phyloP scores from a whole-genome alignment of 2,113 vertebrate species.

The Crotalus horridus region DNA sequence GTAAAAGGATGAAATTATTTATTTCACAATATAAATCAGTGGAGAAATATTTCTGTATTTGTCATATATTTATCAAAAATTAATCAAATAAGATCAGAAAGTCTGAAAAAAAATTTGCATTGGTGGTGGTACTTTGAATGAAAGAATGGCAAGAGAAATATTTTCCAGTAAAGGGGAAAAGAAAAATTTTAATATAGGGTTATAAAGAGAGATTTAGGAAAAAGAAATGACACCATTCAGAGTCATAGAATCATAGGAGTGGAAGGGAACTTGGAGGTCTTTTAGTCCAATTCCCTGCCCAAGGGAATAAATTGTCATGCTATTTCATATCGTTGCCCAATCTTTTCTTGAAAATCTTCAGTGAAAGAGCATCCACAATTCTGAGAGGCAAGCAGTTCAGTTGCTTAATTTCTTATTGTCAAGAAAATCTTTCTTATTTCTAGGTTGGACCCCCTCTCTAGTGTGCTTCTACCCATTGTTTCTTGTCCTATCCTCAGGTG shows the following conservation, averaged over 20 bases:
- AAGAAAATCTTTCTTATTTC: neutral
- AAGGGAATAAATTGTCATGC: neutral
- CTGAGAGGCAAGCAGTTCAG: neutral
- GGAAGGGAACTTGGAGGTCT: neutral
- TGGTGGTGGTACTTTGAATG: neutral
- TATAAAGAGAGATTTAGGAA: neutral
- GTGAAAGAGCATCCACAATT: neutral
- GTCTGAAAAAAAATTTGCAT: neutral
- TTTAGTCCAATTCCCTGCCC: neutral
- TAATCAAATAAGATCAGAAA: constrained; percentile 14
- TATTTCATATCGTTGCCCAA: neutral
- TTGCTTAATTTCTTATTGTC: neutral
- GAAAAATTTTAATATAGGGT: neutral
- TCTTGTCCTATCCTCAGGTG: neutral
- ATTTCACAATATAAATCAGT: neutral
- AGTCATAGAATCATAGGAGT: neutral
- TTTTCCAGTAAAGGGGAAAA: neutral
- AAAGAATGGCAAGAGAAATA: neutral
- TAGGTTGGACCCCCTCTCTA: neutral
- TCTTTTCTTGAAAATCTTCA: neutral
- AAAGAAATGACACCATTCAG: neutral
- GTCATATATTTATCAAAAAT: constrained; percentile 7
- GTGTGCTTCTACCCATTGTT: neutral
- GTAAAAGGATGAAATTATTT: neutral
- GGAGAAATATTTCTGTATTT: neutral